phyloP scores from a whole-genome alignment of 2,113 vertebrate species.

The Artemisiospiza belli region DNA sequence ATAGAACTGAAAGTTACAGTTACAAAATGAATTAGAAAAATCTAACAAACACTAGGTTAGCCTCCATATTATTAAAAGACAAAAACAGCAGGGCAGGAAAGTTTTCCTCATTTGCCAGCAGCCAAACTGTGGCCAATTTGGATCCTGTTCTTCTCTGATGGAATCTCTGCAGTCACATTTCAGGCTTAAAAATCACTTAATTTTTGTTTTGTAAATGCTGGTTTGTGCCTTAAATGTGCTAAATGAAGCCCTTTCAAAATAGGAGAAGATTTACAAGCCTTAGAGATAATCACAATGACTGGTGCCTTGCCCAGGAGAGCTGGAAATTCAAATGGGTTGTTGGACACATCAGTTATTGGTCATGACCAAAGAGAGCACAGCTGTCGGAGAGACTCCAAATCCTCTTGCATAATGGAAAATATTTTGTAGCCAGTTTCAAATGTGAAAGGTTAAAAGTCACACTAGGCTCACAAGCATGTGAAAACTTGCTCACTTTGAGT shows the following conservation, averaged over 20 bases:
- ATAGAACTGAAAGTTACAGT: neutral
- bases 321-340: constrained; percentile 37
- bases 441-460: neutral
- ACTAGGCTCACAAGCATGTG: neutral
- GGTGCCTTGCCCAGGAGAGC: constrained; percentile 23
- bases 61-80: constrained; percentile 6
- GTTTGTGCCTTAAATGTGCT: constrained; percentile 26
- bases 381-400: neutral
- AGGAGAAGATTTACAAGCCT: constrained; percentile 42
- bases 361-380: constrained; percentile 1
- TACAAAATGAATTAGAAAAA: constrained; percentile 28
- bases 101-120: constrained; percentile 23
- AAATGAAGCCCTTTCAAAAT: constrained; percentile 36
- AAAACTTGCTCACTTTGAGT: neutral
- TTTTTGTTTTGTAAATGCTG: constrained; percentile 54
- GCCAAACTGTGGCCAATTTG: constrained; percentile 23
- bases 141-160: constrained; percentile 1
- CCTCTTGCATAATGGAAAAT: constrained; percentile 36
- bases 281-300: constrained; percentile 30
- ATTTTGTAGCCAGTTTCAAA: neutral
- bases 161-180: constrained; percentile 32
- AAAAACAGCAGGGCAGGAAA: constrained; percentile 22
- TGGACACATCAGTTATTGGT: constrained; percentile 41
- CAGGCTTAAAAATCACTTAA: constrained; percentile 36
- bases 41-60: neutral